A percentile compares a stretch with the other conserved stretches of the same genome.
Conservation (phyloP, 2,888 invertebrate species). For the Drosophila hamatofila region DNA sequence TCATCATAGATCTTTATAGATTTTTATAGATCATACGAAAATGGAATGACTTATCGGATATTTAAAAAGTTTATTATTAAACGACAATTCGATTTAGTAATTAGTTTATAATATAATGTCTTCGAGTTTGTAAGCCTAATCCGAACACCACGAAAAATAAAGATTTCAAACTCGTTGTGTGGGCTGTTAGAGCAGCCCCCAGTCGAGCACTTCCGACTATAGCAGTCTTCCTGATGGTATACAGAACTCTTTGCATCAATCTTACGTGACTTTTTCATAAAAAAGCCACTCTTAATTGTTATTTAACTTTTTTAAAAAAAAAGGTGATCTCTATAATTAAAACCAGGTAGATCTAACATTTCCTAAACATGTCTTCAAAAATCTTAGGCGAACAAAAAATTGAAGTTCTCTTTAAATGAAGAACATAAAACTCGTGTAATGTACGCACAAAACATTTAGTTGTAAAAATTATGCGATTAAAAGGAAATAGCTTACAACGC, state of each 20-base stretch:
- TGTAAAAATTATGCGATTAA: constrained; percentile 68
- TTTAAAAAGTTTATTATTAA: no score
- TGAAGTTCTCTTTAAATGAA: constrained; percentile 58
- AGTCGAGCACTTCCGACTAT: neutral
- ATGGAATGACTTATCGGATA: no score
- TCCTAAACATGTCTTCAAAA: constrained; percentile 51
- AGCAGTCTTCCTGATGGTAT: neutral
- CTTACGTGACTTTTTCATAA: neutral
- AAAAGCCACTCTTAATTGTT: constrained; percentile 1
- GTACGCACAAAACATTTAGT: constrained; percentile 52
- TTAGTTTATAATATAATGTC: no score
- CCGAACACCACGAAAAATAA: no score
- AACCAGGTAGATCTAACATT: constrained; percentile 39
- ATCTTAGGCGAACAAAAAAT: constrained; percentile 3
- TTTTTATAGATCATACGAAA: no score
- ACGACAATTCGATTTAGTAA: no score
- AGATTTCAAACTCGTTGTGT: no score
- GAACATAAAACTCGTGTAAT: constrained; percentile 58
- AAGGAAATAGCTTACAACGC: constrained; percentile 70
- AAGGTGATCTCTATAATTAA: constrained; percentile 13
- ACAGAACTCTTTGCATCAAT: neutral
- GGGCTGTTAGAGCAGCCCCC: no score
- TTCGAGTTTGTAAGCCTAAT: no score
- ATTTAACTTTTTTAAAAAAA: neutral
- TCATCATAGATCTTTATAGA: no score